Evolutionary conservation across 2,113 vertebrate genomes (phyloP).

Genomic region (Chrysemys picta): DNA sequence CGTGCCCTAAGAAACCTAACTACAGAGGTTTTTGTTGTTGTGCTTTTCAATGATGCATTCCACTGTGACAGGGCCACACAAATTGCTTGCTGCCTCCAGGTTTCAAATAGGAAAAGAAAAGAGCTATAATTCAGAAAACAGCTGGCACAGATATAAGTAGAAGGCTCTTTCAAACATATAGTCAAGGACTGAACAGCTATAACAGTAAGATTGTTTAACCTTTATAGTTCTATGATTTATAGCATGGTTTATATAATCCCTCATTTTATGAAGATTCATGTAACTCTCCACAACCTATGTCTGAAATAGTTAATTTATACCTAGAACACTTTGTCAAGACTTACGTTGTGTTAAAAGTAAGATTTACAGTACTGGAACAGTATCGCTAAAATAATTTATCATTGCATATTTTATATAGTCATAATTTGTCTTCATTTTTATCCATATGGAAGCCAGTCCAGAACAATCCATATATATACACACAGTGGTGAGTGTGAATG

Average conservation of each 20-base stretch:
- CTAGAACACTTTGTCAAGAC: neutral
- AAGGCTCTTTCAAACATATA: conserved; percentile 48
- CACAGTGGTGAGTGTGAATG: neutral
- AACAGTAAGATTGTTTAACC: neutral
- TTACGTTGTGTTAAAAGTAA: neutral
- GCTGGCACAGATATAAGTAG: conserved; percentile 30
- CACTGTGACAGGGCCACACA: conserved; percentile 77
- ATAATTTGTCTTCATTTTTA: neutral
- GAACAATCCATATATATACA: neutral
- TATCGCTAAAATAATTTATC: neutral
- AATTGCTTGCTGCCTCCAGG: conserved; percentile 77
- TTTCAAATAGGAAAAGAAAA: conserved; percentile 60
- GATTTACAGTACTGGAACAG: neutral
- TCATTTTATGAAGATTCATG: neutral
- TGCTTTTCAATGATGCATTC: conserved; percentile 79
- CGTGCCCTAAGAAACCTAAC: neutral
- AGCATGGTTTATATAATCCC: neutral
- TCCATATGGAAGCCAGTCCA: neutral
- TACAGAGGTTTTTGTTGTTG: conserved; percentile 36
- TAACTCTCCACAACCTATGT: neutral
- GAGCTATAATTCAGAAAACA: conserved; percentile 62
- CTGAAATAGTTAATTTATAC: neutral
- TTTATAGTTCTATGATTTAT: neutral
- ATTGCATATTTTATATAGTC: neutral
- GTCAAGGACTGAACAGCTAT: conserved; percentile 46